Evolutionary conservation across 2,888 invertebrate species (phyloP).

Genomic region (Saturnia pavonia): DNA sequence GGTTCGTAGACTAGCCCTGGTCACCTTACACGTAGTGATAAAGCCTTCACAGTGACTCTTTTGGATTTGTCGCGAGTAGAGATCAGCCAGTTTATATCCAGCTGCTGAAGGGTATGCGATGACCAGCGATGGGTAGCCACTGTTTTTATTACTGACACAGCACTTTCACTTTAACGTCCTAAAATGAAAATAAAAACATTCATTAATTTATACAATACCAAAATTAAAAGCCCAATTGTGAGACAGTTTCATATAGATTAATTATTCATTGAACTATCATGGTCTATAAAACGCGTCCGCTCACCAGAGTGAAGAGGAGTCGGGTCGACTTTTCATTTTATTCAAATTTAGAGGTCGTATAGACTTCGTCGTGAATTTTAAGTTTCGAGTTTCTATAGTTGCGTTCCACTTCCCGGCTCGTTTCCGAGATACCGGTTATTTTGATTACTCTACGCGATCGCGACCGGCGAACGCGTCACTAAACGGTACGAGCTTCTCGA

Average conservation of each 20-base stretch:
- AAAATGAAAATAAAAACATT: too few relatives aligned
- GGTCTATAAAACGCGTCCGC: slow-evolving; percentile 5
- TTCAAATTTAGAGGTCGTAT: slow-evolving; percentile 67
- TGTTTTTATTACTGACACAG: too few relatives aligned
- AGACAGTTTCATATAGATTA: background rate
- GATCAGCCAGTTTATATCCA: too few relatives aligned
- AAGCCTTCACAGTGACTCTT: too few relatives aligned
- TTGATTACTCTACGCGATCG: slow-evolving; percentile 56
- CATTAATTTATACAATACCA: too few relatives aligned
- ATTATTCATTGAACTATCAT: background rate
- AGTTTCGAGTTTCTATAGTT: slow-evolving; percentile 64
- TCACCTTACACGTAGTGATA: too few relatives aligned
- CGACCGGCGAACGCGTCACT: slow-evolving; percentile 52
- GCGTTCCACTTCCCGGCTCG: slow-evolving; percentile 62
- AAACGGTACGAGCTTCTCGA: slow-evolving; percentile 44
- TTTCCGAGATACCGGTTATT: slow-evolving; percentile 64
- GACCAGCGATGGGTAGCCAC: too few relatives aligned
- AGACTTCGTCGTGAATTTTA: slow-evolving; percentile 47
- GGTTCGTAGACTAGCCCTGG: too few relatives aligned
- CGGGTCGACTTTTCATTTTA: slow-evolving; percentile 47
- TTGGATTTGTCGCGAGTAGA: too few relatives aligned
- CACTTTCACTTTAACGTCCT: too few relatives aligned
- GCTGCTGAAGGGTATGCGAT: too few relatives aligned
- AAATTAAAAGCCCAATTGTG: too few relatives aligned
- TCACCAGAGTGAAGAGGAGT: slow-evolving; percentile 12